phyloP scores from a whole-genome alignment of 2,797 vertebrate species.

The Mustela erminea region DNA sequence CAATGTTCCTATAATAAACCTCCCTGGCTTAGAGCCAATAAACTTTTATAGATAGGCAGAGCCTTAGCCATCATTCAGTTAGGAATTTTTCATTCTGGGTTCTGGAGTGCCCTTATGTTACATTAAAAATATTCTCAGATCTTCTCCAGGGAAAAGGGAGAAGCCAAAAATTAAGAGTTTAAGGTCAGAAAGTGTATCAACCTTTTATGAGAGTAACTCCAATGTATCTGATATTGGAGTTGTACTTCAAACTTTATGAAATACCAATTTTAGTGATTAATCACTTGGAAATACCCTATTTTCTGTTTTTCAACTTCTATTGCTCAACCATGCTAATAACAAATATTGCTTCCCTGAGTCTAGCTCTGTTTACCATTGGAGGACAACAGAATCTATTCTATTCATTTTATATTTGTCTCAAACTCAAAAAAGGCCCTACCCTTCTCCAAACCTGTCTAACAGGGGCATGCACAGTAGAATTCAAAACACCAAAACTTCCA shows the following conservation, averaged over 20 bases:
- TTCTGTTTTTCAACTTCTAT: not conserved
- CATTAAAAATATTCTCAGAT: not conserved
- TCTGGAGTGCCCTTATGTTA: not conserved
- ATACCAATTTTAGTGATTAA: not conserved
- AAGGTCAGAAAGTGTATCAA: not conserved
- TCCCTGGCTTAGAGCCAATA: not conserved
- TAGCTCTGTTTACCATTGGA: not conserved
- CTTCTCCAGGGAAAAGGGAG: not conserved
- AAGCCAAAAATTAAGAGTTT: not conserved
- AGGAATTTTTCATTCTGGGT: not conserved
- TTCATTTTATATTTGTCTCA: not conserved
- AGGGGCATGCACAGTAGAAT: not conserved
- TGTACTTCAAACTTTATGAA: not conserved
- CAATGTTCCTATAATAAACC: constrained; percentile 25
- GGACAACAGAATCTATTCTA: not conserved
- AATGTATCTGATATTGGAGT: not conserved
- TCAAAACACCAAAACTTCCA: not conserved
- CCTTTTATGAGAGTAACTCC: not conserved
- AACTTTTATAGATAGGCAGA: not conserved
- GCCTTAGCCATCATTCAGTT: not conserved
- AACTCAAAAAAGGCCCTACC: not conserved
- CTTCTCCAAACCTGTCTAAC: not conserved
- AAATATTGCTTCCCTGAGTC: not conserved
- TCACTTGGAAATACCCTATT: not conserved
- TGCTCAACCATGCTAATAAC: not conserved